Base-by-base conservation (phyloP, 2,888 invertebrate species). In the Mesochorus sp. region DNA sequence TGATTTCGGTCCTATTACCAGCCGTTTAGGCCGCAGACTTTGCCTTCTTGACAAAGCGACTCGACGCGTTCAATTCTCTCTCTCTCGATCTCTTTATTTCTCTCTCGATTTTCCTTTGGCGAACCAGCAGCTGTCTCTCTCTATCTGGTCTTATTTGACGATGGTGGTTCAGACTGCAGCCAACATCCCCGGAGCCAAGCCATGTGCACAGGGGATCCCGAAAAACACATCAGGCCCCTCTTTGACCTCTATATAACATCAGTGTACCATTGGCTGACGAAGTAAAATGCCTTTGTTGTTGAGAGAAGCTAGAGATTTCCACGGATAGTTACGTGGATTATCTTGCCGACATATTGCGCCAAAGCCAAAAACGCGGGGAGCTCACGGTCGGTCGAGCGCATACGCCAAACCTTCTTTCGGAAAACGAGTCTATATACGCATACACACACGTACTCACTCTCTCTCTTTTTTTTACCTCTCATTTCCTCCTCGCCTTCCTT, bases 21-120 rank as follows among this genome's bases (percentile, higher is more conserved):
- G 84, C 83, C 87, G 88, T 88, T 90, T 89, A 89, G 70, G 85
- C 80, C 81, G 85, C 84, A 85, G 71, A 79, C 78, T 88, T 90
- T 90, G 90, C 90, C 90, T 90, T 90, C 85, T 90, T 89, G 89
- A 89, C 90, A 91, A 89, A 87, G 88, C 90, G 88, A 90, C 90
- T 88, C 84, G 87, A 84, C 67, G 51, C 68, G 72, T 74, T 64
- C 59, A 78, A 72, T 85, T 87, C 85, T 86, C 82, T 84, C 83
- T 80, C 83, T 78, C 70, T 76, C 55, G 82, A 76, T 68, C 19
- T 42, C 49, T 72, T 37, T 68, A 59, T n/a, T 17, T 53, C 55
- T 44, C n/a, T 53, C 19, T 39, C 26, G 44, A 42, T 44, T 44
- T 64, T 47, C 12, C 17, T 14, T 12, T 64, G 39, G 24, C 39